Evolutionary conservation across 2,797 vertebrate species (phyloP), one percentile per base, ranked within the genome.

Genomic region (Typhlichthys eigenmanni): DNA sequence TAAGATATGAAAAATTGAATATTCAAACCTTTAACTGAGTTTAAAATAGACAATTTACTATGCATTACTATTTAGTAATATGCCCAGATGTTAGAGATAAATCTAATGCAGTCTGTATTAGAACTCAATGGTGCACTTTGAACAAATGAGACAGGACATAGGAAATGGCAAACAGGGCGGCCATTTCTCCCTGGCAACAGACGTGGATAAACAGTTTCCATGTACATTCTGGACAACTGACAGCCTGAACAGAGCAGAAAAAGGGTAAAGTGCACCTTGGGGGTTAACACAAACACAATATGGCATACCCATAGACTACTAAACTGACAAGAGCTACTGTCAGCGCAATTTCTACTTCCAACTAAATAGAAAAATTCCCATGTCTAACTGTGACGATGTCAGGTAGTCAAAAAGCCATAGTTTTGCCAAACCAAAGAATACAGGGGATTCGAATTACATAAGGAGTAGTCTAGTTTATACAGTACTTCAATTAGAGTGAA

Each of bases 171-270:
- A 29, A 29, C 24, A 19, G 80, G 83, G 70, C 65, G 76, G 60
- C 70, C 68, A 10, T 54, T 71, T 60, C 63, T 66, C 74, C 57
- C 64, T 65, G 69, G 66, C 61, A 6, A 67, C 72, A 5, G 45
- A 12, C n/a, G 16, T n/a, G 65, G 53, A 74, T 75, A 85, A 89
- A 87, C 76, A 81, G 67, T 68, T 64, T 74, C 71, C 58, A 64
- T 79, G 69, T 68, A 64, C 72, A 76, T 78, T 87, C 65, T 62
- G 75, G 19, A 51, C 78, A 58, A 83, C 17, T 66, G 68, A 71
- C 53, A 47, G 70, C 69, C 60, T 59, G 83, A 81, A 65, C 75
- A 55, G 75, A 85, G 83, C 82, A 85, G 75, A 86, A 78, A 82
- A 71, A 69, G 76, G 80, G 78, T 13, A 80, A 71, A 76, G 79